Conservation (phyloP, 2,797 vertebrate species). For the Pseudopleuronectes americanus region DNA sequence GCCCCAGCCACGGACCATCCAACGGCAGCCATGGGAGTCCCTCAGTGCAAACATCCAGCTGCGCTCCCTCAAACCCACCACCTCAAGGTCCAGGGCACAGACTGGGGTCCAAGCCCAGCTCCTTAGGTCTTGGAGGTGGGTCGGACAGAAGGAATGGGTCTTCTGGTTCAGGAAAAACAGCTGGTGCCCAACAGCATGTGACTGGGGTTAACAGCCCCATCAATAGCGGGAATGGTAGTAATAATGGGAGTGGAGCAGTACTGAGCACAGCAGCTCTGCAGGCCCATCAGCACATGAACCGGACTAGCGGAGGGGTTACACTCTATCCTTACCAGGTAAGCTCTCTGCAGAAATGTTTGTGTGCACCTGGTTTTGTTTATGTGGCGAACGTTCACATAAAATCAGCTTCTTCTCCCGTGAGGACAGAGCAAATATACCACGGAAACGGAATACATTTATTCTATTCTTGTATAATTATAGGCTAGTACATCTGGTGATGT, state of each 20-base stretch:
- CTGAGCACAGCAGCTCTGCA: slow-evolving; percentile 86
- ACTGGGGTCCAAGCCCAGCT: slow-evolving; percentile 89
- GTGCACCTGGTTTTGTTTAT: not conserved
- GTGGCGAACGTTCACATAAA: not conserved
- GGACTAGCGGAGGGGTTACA: slow-evolving; percentile 92
- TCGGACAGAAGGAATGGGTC: slow-evolving; percentile 89
- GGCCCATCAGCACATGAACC: slow-evolving; percentile 89
- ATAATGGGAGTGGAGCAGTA: slow-evolving; percentile 80
- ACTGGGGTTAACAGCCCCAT: slow-evolving; percentile 80
- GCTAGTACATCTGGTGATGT: slow-evolving; percentile 5
- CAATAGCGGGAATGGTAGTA: slow-evolving; percentile 72
- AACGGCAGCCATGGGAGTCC: slow-evolving; percentile 67
- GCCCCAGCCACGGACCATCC: slow-evolving; percentile 64
- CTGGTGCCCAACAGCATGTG: slow-evolving; percentile 77
- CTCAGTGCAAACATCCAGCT: slow-evolving; percentile 49
- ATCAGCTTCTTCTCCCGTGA: not conserved
- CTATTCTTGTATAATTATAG: slow-evolving; percentile 1
- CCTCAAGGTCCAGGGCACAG: slow-evolving; percentile 81
- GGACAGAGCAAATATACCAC: slow-evolving; percentile 8
- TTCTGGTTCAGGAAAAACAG: slow-evolving; percentile 87
- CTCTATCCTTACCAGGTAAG: slow-evolving; percentile 96
- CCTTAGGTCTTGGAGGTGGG: slow-evolving; percentile 88
- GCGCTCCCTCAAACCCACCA: slow-evolving; percentile 54
- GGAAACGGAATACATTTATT: slow-evolving; percentile 12
- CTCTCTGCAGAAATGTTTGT: slow-evolving; percentile 8